Conservation (phyloP, 2,113 vertebrate genomes). For the Circaetus gallicus region DNA sequence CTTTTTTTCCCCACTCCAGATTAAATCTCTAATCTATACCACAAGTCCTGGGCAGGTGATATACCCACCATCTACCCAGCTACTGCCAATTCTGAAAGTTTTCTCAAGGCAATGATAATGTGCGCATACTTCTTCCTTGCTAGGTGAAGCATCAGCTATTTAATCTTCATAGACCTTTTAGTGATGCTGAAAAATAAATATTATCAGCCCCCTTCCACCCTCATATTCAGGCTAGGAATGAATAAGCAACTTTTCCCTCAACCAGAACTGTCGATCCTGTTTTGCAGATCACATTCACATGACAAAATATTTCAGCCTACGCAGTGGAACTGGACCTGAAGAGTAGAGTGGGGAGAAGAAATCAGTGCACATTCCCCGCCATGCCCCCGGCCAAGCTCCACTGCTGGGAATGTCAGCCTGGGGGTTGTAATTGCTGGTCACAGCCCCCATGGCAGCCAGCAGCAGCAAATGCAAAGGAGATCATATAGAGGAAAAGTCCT, state of each 20-base stretch:
- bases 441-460: neutral
- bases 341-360: neutral
- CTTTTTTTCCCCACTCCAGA: neutral
- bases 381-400: accelerated
- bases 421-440: neutral
- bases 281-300: neutral
- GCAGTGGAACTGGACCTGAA: neutral
- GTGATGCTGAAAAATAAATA: neutral
- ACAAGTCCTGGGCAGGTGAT: neutral
- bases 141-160: neutral
- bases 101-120: neutral
- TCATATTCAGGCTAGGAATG: neutral
- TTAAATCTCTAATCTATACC: neutral
- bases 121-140: neutral
- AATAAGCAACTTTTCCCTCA: neutral
- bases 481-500: neutral
- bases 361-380: accelerated
- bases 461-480: neutral
- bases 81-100: neutral
- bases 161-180: neutral
- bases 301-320: neutral
- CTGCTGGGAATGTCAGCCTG: neutral
- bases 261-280: neutral
- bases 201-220: neutral
- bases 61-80: neutral